Percentiles rank a stretch among this genome's conserved stretches.
These are phyloP conservation scores for Branchellion lobata DNA, from an alignment of 2,888 invertebrate genomes.

Conservation along the genomic window DNA sequence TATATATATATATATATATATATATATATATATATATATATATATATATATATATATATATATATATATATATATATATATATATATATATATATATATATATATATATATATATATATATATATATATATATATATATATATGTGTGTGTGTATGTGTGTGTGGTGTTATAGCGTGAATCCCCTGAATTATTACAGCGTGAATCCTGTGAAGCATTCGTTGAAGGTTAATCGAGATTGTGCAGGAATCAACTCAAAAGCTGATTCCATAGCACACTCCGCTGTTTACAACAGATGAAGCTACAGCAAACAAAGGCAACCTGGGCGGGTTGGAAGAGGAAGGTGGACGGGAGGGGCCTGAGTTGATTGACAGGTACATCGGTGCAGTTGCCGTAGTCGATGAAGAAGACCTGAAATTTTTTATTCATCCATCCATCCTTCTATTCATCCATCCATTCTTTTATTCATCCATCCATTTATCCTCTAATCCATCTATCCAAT, in stretches of 20 bases:
- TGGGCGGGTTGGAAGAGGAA: conserved; percentile 53
- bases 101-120: too few species aligned
- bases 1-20: neutral
- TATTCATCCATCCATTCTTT: too few species aligned
- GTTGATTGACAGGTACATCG: conserved; percentile 49
- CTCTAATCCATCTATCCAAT: too few species aligned
- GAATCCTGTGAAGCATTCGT: too few species aligned
- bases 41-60: neutral
- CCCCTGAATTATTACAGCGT: too few species aligned
- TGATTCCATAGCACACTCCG: conserved; percentile 44
- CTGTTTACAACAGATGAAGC: conserved; percentile 50
- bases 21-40: neutral
- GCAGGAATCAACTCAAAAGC: too few species aligned
- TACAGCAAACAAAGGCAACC: conserved; percentile 50
- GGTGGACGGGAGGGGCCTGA: conserved; percentile 52
- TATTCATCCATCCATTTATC: too few species aligned
- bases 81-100: too few species aligned
- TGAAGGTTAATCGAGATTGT: too few species aligned
- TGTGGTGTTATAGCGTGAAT: too few species aligned
- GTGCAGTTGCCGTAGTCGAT: conserved; percentile 75
- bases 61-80: neutral
- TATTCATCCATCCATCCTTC: neutral
- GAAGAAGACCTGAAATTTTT: conserved; percentile 64
- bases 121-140: too few species aligned
- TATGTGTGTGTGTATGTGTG: too few species aligned